Evolutionary conservation across 2,888 invertebrate species (phyloP).

Genomic region (Gisinianus flammeolus): DNA sequence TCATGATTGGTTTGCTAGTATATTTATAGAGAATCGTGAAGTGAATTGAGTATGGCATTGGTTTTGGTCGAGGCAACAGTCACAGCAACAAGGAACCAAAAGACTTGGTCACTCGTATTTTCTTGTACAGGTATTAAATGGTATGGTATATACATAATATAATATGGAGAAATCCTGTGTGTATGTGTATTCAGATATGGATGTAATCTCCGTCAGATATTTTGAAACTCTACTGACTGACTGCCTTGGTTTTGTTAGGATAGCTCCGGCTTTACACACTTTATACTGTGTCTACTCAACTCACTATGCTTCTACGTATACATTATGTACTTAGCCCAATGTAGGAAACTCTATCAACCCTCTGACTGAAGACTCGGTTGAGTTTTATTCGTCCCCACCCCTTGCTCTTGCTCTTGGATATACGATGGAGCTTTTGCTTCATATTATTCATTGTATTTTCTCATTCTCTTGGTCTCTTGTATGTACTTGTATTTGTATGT

Average conservation of each 20-base stretch:
- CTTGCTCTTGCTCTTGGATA: neutral
- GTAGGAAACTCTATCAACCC: no score
- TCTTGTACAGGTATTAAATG: no score
- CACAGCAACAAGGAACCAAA: no score
- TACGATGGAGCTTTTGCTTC: neutral
- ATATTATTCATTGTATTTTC: neutral
- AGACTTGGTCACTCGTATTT: no score
- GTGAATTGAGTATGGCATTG: no score
- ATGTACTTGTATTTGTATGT: no score
- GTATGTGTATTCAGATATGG: no score
- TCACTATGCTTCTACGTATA: neutral
- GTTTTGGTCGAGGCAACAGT: no score
- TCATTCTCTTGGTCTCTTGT: neutral
- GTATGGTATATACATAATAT: no score
- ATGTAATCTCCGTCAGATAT: neutral
- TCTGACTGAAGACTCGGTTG: neutral
- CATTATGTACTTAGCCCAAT: neutral
- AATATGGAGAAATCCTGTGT: no score
- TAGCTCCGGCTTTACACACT: neutral
- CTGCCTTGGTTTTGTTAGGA: constrained; percentile 13
- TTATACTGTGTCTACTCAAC: neutral
- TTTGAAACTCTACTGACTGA: constrained; percentile 20
- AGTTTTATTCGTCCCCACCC: neutral
- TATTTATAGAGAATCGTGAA: no score
- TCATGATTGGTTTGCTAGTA: no score